phyloP scores from a whole-genome alignment of 2,113 vertebrate genomes.

The Capreolus pygargus region DNA sequence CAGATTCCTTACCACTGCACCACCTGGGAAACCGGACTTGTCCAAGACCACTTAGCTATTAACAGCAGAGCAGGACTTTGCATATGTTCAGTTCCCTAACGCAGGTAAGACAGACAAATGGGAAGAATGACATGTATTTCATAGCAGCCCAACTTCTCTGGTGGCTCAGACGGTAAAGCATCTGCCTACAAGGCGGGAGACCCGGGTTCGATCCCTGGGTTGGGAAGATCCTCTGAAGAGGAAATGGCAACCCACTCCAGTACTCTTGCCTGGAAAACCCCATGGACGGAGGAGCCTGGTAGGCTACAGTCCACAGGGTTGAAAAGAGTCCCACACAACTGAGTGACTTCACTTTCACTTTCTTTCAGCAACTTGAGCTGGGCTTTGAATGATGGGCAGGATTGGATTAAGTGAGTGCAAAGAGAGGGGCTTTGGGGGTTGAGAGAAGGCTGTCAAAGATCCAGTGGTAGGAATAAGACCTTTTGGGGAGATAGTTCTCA shows the following conservation, averaged over 20 bases:
- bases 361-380: background rate
- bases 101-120: background rate
- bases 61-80: background rate
- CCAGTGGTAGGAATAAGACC: background rate
- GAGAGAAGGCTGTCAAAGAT: background rate
- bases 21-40: background rate
- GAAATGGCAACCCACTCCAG: background rate
- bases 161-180: background rate
- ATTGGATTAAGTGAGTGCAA: background rate
- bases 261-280: background rate
- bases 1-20: background rate
- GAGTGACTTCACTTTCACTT: background rate
- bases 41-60: background rate
- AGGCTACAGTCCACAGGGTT: accelerated
- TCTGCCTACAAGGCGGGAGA: background rate
- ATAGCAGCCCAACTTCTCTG: background rate
- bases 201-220: background rate
- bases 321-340: background rate
- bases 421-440: background rate
- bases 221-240: background rate
- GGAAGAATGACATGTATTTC: background rate
- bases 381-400: background rate
- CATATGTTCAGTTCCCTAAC: background rate
- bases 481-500: background rate
- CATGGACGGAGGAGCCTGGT: background rate